Evolutionary conservation across 2,888 invertebrate species (phyloP).

Genomic region (Synanthedon andrenaeformis): DNA sequence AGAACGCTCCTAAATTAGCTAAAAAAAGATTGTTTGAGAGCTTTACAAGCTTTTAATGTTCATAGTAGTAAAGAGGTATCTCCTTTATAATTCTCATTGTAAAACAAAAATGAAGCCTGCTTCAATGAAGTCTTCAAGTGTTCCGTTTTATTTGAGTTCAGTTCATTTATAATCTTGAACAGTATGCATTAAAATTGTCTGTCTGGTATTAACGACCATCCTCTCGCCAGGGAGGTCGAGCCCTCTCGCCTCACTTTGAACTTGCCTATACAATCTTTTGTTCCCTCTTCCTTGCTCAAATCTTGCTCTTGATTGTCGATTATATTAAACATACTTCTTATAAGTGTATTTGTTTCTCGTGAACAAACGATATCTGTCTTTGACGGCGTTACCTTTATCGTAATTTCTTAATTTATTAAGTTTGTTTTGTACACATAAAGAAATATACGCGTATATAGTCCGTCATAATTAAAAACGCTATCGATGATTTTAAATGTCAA

Average conservation of each 20-base stretch:
- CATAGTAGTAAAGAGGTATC: no score
- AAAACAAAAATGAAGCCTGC: no score
- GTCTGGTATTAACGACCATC: slow-evolving; percentile 1
- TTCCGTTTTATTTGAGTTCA: background rate
- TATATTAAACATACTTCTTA: slow-evolving; percentile 3
- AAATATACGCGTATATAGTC: no score
- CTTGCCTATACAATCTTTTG: slow-evolving; percentile 1
- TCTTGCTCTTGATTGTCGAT: background rate
- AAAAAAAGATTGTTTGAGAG: no score
- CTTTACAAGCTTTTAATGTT: no score
- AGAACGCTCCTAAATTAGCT: no score
- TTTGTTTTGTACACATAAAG: no score
- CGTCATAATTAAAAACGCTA: no score
- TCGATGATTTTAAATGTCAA: no score
- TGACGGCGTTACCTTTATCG: background rate
- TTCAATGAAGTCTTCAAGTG: background rate
- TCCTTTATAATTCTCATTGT: no score
- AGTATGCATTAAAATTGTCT: slow-evolving; percentile 1
- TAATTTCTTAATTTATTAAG: no score
- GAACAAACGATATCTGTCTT: background rate
- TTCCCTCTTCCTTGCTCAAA: background rate
- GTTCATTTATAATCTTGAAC: slow-evolving; percentile 5
- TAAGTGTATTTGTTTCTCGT: background rate
- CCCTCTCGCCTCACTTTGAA: background rate
- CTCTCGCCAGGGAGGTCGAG: background rate